Base-by-base conservation (phyloP, 2,888 invertebrate genomes). In the Cyclophora albipunctata region DNA sequence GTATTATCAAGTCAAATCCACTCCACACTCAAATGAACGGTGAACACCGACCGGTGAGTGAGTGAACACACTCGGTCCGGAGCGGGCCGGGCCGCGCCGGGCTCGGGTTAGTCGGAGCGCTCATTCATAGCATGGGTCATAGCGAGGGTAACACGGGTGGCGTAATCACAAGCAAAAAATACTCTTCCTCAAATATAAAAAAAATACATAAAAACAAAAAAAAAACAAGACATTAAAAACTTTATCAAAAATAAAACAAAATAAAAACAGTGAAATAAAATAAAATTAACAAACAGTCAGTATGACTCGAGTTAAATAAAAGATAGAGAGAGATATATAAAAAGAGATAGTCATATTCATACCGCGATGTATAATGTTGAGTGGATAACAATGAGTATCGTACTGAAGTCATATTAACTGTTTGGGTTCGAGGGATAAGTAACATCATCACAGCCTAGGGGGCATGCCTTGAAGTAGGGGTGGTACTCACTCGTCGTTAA, bases 361-460 rank as follows among this genome's bases (percentile, higher is more conserved):
- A 83, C 75, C 84, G 81, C 83, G 74, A 73, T 84, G 85, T 85
- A 73, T 77, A 54, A 77, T 82, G 84, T 84, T 75, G 60, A 81
- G 81, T 81, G 70, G 61, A 61, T 63, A 60, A 61, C 61, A 68
- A 63, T 62, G 20, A 20, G 20, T 20, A 20, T 20, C 20, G 20
- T 20, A 20, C 55, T 68, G 71, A 65, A 85, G 84, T 85, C 88
- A 87, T 84, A 87, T 73, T 80, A 73, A 86, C 88, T 86, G 88
- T 86, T 88, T 85, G 87, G 80, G 69, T 72, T 75, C 73, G 84
- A 83, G 86, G 86, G 84, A 84, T 84, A 84, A 87, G 86, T 86
- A 81, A 82, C 81, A 81, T 82, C 65, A 79, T 86, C 81, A 83
- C 86, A 86, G 86, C 81, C 85, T 87, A 84, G 70, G 78, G 73